Percentiles rank a stretch among this genome's conserved stretches.
These are phyloP conservation scores for Drosophila lini DNA, from an alignment of 1,140 invertebrate genomes.

Conservation along the genomic window DNA sequence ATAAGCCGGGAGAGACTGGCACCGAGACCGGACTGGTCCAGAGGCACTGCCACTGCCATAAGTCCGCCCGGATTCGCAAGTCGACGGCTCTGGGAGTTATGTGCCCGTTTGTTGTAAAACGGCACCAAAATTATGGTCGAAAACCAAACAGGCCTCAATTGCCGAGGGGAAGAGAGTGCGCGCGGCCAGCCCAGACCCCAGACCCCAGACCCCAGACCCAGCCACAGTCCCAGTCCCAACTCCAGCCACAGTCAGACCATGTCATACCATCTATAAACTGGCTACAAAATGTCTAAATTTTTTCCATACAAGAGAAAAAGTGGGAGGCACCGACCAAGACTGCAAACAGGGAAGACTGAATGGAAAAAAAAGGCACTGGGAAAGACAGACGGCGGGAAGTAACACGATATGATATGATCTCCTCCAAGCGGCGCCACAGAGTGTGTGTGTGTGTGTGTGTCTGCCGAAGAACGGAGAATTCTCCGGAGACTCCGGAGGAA, in stretches of 20 bases:
- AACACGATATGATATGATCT: conserved; percentile 57
- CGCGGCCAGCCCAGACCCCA: neutral
- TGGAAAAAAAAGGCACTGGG: neutral
- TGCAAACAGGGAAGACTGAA: conserved; percentile 12
- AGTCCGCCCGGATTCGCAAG: conserved; percentile 26
- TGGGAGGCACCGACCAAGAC: conserved; percentile 33
- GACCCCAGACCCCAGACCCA: neutral
- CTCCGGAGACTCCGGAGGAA: conserved; percentile 14
- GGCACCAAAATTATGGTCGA: conserved; percentile 77
- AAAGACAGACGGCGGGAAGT: conserved; percentile 20
- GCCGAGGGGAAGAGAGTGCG: conserved; percentile 10
- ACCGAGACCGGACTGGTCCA: conserved; percentile 32
- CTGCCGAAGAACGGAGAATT: conserved; percentile 17
- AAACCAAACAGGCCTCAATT: conserved; percentile 74
- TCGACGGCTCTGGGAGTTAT: conserved; percentile 62
- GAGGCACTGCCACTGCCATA: conserved; percentile 13
- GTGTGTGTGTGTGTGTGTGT: conserved; percentile 3
- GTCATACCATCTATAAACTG: conserved; percentile 70
- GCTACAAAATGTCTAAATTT: conserved; percentile 77
- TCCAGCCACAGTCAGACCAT: neutral
- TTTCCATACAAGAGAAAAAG: conserved; percentile 30
- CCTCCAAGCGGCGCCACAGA: conserved; percentile 16
- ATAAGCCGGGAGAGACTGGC: conserved; percentile 42
- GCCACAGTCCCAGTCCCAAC: neutral
- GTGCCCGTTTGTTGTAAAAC: conserved; percentile 77